phyloP scores from a whole-genome alignment of 2,888 invertebrate species.

The Drosophila merina region DNA sequence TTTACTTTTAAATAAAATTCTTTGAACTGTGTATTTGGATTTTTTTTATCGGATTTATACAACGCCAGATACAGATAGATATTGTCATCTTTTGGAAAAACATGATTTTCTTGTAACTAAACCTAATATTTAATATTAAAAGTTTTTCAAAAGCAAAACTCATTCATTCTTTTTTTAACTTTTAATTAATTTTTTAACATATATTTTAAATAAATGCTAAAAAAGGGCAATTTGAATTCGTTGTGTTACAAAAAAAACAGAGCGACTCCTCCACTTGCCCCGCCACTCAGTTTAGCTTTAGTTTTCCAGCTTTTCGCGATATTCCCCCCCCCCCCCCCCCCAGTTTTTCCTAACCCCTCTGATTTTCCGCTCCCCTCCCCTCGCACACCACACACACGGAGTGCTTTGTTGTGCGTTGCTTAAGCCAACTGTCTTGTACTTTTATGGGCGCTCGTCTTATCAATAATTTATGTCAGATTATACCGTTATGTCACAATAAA shows the following conservation, averaged over 20 bases:
- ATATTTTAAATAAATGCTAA: background rate
- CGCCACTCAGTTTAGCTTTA: conserved; percentile 23
- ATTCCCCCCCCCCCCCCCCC: conserved; percentile 2
- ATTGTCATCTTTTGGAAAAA: too few species aligned
- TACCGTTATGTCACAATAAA: conserved; percentile 82
- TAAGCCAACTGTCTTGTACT: conserved; percentile 78
- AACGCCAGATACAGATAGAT: too few species aligned
- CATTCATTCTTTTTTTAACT: too few species aligned
- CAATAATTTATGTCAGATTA: conserved; percentile 83
- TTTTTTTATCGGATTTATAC: too few species aligned
- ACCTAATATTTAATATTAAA: too few species aligned
- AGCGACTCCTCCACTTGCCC: conserved; percentile 10
- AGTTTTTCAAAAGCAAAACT: too few species aligned
- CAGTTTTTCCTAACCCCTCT: conserved; percentile 2
- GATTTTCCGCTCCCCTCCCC: background rate
- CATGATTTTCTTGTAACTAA: too few species aligned
- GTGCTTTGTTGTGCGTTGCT: conserved; percentile 49
- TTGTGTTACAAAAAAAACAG: background rate
- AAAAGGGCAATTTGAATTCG: conserved; percentile 4
- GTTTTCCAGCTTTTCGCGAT: conserved; percentile 37
- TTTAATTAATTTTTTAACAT: background rate
- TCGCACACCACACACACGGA: background rate
- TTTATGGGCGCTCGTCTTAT: conserved; percentile 79
- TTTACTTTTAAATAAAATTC: too few species aligned
- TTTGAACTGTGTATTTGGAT: too few species aligned